Percentiles rank a stretch among this genome's conserved stretches.
Conservation (phyloP, 2,797 vertebrate genomes). For the Scomberomorus guttatus region DNA sequence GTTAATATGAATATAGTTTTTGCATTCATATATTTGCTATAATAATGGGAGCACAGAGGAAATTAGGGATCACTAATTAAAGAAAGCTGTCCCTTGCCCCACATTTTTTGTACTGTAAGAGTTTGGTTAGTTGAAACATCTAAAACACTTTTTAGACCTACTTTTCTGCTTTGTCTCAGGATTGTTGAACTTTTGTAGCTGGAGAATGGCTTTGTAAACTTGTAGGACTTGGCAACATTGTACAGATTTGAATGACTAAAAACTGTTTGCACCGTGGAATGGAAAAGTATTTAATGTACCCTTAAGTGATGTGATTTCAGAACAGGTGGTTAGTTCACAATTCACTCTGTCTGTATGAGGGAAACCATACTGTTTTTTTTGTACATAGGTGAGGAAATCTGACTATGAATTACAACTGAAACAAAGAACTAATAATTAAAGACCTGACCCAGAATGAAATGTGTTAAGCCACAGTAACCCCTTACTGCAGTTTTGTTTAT, state of each 20-base stretch:
- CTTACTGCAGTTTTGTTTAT: constrained; percentile 10
- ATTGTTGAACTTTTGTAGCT: constrained; percentile 58
- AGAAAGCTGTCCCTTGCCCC: not conserved
- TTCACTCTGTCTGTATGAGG: constrained; percentile 34
- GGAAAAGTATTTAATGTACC: constrained; percentile 58
- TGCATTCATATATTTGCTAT: constrained; percentile 46
- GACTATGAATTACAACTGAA: constrained; percentile 52
- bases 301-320: constrained; percentile 52
- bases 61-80: constrained; percentile 35
- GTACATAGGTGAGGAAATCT: constrained; percentile 40
- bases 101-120: constrained; percentile 15
- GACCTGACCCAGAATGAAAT: constrained; percentile 22
- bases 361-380: constrained; percentile 48
- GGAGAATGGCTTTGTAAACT: constrained; percentile 46
- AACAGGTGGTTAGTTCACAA: constrained; percentile 21
- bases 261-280: constrained; percentile 59
- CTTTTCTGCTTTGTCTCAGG: constrained; percentile 62
- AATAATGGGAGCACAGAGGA: constrained; percentile 50
- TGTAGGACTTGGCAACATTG: constrained; percentile 13
- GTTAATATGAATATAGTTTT: constrained; percentile 39
- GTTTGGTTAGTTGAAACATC: constrained; percentile 27
- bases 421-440: constrained; percentile 10
- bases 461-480: constrained; percentile 24
- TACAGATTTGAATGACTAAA: constrained; percentile 57
- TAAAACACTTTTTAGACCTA: constrained; percentile 8